These are phyloP conservation scores for Amyelois transitella DNA, from an alignment of 1,140 invertebrate species.

Conservation along the genomic window DNA sequence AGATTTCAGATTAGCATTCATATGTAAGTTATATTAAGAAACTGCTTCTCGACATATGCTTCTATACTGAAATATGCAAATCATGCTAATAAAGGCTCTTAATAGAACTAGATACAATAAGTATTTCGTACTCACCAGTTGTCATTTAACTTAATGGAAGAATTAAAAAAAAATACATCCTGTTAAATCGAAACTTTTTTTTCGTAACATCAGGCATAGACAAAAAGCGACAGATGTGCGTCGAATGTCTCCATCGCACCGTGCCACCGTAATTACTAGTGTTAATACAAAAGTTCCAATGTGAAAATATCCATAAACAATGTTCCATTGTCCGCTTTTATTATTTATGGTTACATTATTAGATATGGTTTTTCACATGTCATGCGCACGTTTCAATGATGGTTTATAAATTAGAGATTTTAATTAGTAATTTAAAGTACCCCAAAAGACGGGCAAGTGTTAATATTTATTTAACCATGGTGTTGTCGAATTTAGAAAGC, in stretches of 20 bases:
- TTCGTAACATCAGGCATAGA: conserved; percentile 13
- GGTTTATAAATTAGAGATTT: neutral
- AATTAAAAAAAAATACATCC: conserved; percentile 7
- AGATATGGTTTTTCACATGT: neutral
- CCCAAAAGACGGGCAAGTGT: too few species aligned
- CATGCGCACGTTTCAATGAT: neutral
- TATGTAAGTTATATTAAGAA: too few species aligned
- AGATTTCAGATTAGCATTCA: too few species aligned
- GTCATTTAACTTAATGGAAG: neutral
- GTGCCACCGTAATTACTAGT: neutral
- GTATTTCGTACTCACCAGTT: too few species aligned
- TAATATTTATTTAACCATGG: too few species aligned
- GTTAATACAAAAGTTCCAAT: conserved; percentile 24
- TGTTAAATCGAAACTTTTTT: neutral
- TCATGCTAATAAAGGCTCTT: too few species aligned
- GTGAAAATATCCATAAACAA: conserved; percentile 16
- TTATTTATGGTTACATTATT: conserved; percentile 1
- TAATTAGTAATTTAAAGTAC: neutral
- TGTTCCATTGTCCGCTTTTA: conserved; percentile 1
- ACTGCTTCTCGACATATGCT: too few species aligned
- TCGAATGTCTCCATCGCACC: conserved; percentile 33
- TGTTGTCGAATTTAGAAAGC: too few species aligned
- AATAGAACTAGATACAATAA: too few species aligned
- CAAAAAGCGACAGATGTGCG: conserved; percentile 44
- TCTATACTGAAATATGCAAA: too few species aligned